Evolutionary conservation across 1,140 invertebrate species (phyloP).

Genomic region (Spodoptera litura): DNA sequence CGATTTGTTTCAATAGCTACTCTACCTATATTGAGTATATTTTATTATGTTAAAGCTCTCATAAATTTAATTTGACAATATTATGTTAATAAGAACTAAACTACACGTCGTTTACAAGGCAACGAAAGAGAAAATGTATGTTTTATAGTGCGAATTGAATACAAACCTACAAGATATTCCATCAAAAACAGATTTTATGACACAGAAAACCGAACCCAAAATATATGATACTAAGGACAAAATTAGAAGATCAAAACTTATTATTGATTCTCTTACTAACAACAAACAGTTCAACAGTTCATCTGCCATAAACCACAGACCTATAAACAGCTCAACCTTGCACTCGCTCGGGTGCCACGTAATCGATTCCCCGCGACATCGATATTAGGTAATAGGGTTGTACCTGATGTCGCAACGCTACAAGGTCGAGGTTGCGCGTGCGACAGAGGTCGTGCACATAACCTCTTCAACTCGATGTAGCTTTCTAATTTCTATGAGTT

Average conservation of each 20-base stretch:
- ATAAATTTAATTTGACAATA: too few relatives aligned
- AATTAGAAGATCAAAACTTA: too few relatives aligned
- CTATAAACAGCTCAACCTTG: slow-evolving; percentile 35
- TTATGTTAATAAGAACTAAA: too few relatives aligned
- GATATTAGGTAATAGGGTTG: slow-evolving; percentile 47
- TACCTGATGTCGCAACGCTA: slow-evolving; percentile 40
- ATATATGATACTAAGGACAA: too few relatives aligned
- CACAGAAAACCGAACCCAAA: too few relatives aligned
- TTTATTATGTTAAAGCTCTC: too few relatives aligned
- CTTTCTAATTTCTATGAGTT: slow-evolving; percentile 47
- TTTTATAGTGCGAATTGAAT: too few relatives aligned
- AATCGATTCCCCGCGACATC: slow-evolving; percentile 40
- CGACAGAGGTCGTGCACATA: slow-evolving; percentile 35
- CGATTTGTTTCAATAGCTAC: not conserved
- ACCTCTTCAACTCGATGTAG: slow-evolving; percentile 27
- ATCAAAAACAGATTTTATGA: too few relatives aligned
- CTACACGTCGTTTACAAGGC: too few relatives aligned
- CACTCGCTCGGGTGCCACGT: slow-evolving; percentile 24
- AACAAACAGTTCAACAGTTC: not conserved
- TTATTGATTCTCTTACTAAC: not conserved
- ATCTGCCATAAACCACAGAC: not conserved
- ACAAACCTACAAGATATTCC: too few relatives aligned
- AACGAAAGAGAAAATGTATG: too few relatives aligned
- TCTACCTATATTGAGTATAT: too few relatives aligned
- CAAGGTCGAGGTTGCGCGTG: slow-evolving; percentile 51